A percentile compares a stretch with the other conserved stretches of the same genome.
Conservation (phyloP, 2,113 vertebrate genomes). For the Nothoprocta pentlandii region DNA sequence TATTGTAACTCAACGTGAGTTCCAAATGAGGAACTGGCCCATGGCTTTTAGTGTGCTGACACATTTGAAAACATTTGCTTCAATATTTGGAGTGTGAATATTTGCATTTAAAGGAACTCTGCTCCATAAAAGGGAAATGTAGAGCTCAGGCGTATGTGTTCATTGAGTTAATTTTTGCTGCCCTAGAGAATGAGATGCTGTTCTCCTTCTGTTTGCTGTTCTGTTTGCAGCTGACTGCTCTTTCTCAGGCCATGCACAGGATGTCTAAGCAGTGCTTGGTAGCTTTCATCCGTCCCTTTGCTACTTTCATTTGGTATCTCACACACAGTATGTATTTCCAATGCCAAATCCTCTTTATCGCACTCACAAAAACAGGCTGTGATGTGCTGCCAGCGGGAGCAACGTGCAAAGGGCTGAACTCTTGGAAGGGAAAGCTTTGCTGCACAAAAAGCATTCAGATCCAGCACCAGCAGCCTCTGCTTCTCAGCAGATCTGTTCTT, state of each 20-base stretch:
- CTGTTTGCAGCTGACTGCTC: background rate
- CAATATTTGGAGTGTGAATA: background rate
- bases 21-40: background rate
- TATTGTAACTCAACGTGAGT: background rate
- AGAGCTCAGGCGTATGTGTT: background rate
- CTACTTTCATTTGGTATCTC: constrained; percentile 23
- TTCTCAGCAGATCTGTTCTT: background rate
- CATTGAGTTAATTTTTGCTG: background rate
- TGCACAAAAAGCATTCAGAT: background rate
- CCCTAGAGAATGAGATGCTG: background rate
- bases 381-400: constrained; percentile 35
- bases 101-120: background rate
- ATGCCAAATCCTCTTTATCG: constrained; percentile 49
- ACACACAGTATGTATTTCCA: background rate
- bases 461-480: background rate
- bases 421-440: background rate
- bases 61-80: background rate
- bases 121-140: background rate
- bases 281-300: constrained; percentile 6
- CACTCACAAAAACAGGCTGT: background rate
- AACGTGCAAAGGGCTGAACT: background rate
- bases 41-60: background rate
- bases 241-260: background rate
- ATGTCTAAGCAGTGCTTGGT: background rate
- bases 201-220: background rate